These are phyloP conservation scores for Prietella phreatophila DNA, from an alignment of 2,113 vertebrate species.

Conservation along the genomic window DNA sequence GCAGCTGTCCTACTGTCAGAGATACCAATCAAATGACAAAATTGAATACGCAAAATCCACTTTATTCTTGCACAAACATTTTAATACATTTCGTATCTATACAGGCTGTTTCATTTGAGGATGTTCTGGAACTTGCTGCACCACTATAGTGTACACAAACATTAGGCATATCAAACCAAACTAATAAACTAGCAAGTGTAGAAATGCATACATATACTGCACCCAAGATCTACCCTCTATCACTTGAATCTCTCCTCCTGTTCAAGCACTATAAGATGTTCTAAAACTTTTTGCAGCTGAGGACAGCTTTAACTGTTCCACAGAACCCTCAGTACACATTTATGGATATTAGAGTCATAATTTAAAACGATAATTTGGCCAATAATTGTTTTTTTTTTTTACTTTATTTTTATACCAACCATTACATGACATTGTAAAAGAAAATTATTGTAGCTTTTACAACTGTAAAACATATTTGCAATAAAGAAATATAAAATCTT, in stretches of 20 bases:
- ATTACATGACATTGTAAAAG: not conserved
- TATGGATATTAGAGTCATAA: not conserved
- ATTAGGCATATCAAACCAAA: not conserved
- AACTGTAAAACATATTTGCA: not conserved
- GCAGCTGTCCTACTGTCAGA: not conserved
- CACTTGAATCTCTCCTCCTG: not conserved
- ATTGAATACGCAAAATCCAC: not conserved
- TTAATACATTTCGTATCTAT: not conserved
- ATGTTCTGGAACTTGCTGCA: not conserved
- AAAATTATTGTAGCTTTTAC: not conserved
- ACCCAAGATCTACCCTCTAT: not conserved
- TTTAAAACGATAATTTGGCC: not conserved
- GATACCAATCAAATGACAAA: no score
- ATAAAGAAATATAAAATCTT: not conserved
- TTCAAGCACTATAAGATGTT: not conserved
- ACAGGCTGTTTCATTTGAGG: not conserved
- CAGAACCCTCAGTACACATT: not conserved
- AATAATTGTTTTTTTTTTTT: no score
- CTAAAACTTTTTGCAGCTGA: not conserved
- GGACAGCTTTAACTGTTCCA: not conserved
- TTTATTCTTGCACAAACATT: not conserved
- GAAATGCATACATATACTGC: not conserved
- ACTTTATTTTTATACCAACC: no score
- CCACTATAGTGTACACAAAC: not conserved
- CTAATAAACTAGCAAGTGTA: not conserved